These are phyloP conservation scores for Eilema caniola DNA, from an alignment of 2,888 invertebrate genomes.

Conservation along the genomic window DNA sequence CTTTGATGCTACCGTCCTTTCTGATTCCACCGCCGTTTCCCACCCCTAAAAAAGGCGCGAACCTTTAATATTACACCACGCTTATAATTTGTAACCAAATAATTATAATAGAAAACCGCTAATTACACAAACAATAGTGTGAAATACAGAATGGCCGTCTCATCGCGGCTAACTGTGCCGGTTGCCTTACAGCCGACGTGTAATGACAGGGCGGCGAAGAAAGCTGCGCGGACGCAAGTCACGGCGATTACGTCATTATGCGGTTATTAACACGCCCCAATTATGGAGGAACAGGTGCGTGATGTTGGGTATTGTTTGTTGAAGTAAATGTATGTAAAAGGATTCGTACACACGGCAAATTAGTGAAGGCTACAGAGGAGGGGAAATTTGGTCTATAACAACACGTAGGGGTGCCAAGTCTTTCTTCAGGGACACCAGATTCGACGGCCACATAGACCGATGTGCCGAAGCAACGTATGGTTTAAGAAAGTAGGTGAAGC, in stretches of 20 bases:
- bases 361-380: background rate
- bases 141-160: slow-evolving; percentile 46
- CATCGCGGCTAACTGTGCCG: slow-evolving; percentile 48
- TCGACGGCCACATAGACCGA: too few relatives aligned
- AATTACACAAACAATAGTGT: slow-evolving; percentile 49
- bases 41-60: slow-evolving; percentile 39
- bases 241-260: slow-evolving; percentile 60
- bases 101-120: slow-evolving; percentile 48
- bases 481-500: too few relatives aligned
- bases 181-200: slow-evolving; percentile 19
- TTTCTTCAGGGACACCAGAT: too few relatives aligned
- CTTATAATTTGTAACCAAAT: slow-evolving; percentile 47
- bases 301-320: slow-evolving; percentile 39
- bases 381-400: too few relatives aligned
- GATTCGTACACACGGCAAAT: background rate
- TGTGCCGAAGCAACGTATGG: too few relatives aligned
- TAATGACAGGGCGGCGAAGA: slow-evolving; percentile 46
- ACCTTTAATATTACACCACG: slow-evolving; percentile 37
- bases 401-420: too few relatives aligned
- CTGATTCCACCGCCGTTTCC: slow-evolving; percentile 36
- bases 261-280: slow-evolving; percentile 58
- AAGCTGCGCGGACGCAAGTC: slow-evolving; percentile 55
- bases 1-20: slow-evolving; percentile 19
- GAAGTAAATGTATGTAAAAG: slow-evolving; percentile 15
- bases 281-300: slow-evolving; percentile 52